These are phyloP conservation scores for Trissoscelio sp. DNA, from an alignment of 2,888 invertebrate species.

Conservation along the genomic window DNA sequence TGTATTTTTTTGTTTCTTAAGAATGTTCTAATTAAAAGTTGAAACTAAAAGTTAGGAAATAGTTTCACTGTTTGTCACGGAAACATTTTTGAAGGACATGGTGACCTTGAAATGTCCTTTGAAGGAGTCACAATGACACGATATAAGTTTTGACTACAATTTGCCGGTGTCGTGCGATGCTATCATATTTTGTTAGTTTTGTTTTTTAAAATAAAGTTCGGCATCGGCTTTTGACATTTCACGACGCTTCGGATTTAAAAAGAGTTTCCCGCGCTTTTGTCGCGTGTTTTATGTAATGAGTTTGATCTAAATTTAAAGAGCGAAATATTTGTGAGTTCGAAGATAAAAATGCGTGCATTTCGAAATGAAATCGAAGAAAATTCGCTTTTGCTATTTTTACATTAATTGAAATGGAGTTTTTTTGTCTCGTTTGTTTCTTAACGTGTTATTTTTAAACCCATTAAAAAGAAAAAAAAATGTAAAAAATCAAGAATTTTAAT, in stretches of 20 bases:
- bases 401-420: not conserved
- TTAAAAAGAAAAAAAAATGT: no score
- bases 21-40: not conserved
- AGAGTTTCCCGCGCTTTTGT: not conserved
- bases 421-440: not conserved
- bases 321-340: not conserved
- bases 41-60: not conserved
- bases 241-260: not conserved
- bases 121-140: not conserved
- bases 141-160: not conserved
- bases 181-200: not conserved
- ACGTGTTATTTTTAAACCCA: not conserved
- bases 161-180: not conserved
- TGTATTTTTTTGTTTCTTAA: no score
- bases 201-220: not conserved
- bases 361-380: not conserved
- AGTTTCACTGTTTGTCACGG: not conserved
- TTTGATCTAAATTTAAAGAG: conserved; percentile 16
- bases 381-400: not conserved
- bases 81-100: not conserved
- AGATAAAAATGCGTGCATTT: not conserved
- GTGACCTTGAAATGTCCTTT: conserved; percentile 24
- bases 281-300: not conserved
- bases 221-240: not conserved
- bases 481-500: no score